phyloP scores from a whole-genome alignment of 2,797 vertebrate species.

The Anomalospiza imberbis region DNA sequence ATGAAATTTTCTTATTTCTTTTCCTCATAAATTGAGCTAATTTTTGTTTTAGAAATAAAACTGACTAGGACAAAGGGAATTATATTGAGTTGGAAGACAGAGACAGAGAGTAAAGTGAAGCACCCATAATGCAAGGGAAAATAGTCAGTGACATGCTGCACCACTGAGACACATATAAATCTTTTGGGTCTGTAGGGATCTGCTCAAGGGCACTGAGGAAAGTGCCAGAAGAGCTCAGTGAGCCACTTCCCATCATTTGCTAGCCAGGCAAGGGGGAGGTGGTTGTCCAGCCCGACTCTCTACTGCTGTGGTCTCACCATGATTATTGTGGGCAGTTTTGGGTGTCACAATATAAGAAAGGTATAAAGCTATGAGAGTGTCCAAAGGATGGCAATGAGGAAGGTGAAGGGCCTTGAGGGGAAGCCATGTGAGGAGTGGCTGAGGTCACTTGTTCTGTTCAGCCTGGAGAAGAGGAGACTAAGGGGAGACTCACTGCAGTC shows the following conservation, averaged over 20 bases:
- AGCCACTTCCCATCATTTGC: not conserved
- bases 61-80: not conserved
- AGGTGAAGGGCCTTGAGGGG: not conserved
- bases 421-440: rapidly evolving
- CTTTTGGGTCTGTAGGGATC: not conserved
- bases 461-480: not conserved
- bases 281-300: too few relatives aligned
- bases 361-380: not conserved
- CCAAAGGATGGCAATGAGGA: rapidly evolving
- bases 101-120: not conserved
- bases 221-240: not conserved
- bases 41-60: conserved; percentile 36
- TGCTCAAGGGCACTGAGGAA: not conserved
- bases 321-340: not conserved
- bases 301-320: not conserved
- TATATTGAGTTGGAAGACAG: not conserved
- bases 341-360: not conserved
- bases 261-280: rapidly evolving
- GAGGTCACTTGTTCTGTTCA: not conserved
- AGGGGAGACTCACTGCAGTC: not conserved
- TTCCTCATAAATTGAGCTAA: conserved; percentile 6
- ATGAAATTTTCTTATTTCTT: not conserved
- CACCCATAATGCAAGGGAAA: not conserved
- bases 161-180: not conserved
- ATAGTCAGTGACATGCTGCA: not conserved